Percentiles rank a stretch among this genome's conserved stretches.
These are phyloP conservation scores for Orycteropus afer DNA, from an alignment of 2,113 vertebrate species.

Conservation along the genomic window DNA sequence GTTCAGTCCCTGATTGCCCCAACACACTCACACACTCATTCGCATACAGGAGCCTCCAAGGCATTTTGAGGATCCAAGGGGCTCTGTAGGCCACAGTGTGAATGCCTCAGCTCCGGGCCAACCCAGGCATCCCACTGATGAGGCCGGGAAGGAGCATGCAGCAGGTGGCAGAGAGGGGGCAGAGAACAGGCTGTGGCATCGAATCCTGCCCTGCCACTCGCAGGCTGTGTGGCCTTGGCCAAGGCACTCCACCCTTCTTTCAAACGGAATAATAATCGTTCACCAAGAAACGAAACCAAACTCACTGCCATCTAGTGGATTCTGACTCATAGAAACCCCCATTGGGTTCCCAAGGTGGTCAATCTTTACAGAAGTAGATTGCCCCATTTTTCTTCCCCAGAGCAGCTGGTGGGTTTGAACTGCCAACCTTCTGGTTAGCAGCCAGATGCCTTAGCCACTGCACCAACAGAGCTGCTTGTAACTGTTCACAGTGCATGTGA, in stretches of 20 bases:
- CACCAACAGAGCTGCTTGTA: no score
- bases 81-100: background rate
- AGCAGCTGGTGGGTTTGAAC: no score
- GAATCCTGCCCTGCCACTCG: no score
- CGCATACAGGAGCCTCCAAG: background rate
- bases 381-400: no score
- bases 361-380: no score
- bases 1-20: background rate
- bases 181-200: background rate
- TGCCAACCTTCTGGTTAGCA: no score
- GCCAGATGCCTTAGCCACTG: no score
- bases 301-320: no score
- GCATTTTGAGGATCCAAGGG: background rate
- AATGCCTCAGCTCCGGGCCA: background rate
- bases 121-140: background rate
- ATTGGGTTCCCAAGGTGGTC: no score
- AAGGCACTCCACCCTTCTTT: background rate
- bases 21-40: background rate
- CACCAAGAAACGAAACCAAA: no score
- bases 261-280: background rate
- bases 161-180: background rate
- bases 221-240: background rate
- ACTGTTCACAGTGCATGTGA: background rate
- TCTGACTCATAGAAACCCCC: no score
- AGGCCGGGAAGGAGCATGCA: background rate